Percentiles rank a stretch among this genome's conserved stretches.
Evolutionary conservation across 92 coral and sea anemone genomes (phyloP).

Genomic region (Epizoanthus ramosus): DNA sequence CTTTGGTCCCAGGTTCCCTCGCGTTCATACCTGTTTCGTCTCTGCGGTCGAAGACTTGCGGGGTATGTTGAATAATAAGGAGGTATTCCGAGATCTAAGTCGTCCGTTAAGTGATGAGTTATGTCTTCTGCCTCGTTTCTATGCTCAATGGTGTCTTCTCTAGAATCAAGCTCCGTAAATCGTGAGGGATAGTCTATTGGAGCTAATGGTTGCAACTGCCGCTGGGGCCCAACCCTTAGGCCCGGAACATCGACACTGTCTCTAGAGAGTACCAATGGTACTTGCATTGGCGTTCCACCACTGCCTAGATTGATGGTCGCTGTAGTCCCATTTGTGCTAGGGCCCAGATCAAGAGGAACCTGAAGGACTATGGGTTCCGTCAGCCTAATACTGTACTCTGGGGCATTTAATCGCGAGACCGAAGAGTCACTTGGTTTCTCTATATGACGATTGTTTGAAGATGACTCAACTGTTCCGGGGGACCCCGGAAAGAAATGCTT

Average conservation of each 20-base stretch:
- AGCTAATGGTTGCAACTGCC: background rate
- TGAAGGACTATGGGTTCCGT: conserved; percentile 21
- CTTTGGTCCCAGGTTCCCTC: background rate
- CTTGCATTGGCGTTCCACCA: conserved; percentile 31
- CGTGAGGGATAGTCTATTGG: background rate
- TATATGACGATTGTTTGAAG: background rate
- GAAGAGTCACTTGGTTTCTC: background rate
- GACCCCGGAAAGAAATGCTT: background rate
- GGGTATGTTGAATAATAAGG: background rate
- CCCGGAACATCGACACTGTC: conserved; percentile 1
- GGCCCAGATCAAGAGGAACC: conserved; percentile 31
- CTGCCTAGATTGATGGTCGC: conserved; percentile 17
- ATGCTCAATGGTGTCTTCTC: conserved; percentile 5
- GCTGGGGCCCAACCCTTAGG: background rate
- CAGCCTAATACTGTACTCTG: conserved; percentile 3
- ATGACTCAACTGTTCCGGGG: background rate
- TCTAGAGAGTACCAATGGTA: conserved; percentile 28
- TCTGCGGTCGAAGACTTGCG: background rate
- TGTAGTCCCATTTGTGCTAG: conserved; percentile 7
- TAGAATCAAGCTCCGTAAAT: conserved; percentile 23
- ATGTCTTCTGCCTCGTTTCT: conserved; percentile 8
- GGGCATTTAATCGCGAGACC: background rate
- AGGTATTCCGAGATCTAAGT: conserved; percentile 19
- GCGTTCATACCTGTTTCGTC: background rate
- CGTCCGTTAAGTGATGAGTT: conserved; percentile 19